Base-by-base conservation (phyloP, 1,140 invertebrate species). In the Tetramorium parvispinum region DNA sequence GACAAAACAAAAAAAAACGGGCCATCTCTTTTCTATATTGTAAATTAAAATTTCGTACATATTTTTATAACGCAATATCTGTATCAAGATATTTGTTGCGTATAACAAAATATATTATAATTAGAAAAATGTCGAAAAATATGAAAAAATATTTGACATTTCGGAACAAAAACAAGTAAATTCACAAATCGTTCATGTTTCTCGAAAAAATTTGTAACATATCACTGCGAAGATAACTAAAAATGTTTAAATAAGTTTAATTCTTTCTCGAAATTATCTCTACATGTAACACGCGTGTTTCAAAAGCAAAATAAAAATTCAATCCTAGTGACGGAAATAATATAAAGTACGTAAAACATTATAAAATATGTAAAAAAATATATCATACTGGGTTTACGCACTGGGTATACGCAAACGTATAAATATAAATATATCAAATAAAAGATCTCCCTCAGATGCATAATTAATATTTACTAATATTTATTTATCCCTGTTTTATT, bases 381-480 rank as follows among this genome's bases (percentile, higher is more conserved):
- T 70, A 46, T 70, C 7, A 5, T 27, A 32, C 13, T 51, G 46
- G 13, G 16, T 49, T 49, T 49, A 27, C 10, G n/a, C n/a, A n/a
- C n/a, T n/a, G n/a, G n/a, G n/a, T n/a, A n/a, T n/a, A 16, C 13
- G 32, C 32, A 40, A 37, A 43, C 2, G 40, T 32, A 37, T 32
- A 18, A 32, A 46, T 51, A 32, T 51, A 32, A 6, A 32, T 10
- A 32, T 51, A 21, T n/a, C 21, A 43, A 57, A 24, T 16, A 21
- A 57, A 59, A 57, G n/a, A 13, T 13, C 10, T 75, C n/a, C 8
- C 53, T 5, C 13, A 21, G 55, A 18, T 16, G 1, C 4, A 18
- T 3, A 61, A 75, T 83, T 55, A 1, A 27, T 27, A 21, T 53
- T 43, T 5, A 63, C 70, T 51, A 65, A 85, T 85, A 77, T 87